Percentiles rank a stretch among this genome's conserved stretches.
These are phyloP conservation scores for Hemibagrus guttatus DNA, from an alignment of 2,797 vertebrate species.

Conservation along the genomic window DNA sequence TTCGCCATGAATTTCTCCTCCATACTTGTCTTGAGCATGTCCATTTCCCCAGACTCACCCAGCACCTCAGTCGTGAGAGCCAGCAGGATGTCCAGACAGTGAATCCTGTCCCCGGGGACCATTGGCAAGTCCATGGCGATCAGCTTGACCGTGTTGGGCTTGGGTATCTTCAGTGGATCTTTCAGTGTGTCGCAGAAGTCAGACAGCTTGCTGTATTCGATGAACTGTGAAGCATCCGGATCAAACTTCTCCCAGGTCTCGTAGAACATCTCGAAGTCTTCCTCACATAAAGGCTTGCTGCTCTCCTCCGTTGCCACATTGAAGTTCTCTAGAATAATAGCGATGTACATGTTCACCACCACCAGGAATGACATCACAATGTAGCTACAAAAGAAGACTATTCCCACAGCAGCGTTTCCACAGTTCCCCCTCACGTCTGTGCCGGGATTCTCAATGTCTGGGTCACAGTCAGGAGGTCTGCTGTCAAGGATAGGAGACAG, in stretches of 20 bases:
- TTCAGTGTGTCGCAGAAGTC: constrained; percentile 91
- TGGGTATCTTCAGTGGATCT: constrained; percentile 87
- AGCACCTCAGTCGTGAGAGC: constrained; percentile 91
- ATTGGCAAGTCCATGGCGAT: constrained; percentile 90
- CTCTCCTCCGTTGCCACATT: too few species aligned
- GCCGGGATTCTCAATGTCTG: constrained; percentile 81
- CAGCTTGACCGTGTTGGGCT: constrained; percentile 90
- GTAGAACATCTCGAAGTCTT: too few species aligned
- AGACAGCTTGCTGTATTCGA: constrained; percentile 84
- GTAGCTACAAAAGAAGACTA: constrained; percentile 92
- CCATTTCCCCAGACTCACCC: constrained; percentile 91
- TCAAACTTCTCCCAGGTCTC: too few species aligned
- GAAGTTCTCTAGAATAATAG: constrained; percentile 97
- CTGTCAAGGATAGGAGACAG: constrained; percentile 88
- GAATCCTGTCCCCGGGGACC: constrained; percentile 92
- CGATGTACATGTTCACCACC: constrained; percentile 96
- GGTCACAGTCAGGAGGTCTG: constrained; percentile 82
- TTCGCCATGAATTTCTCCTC: constrained; percentile 97
- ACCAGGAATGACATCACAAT: constrained; percentile 94
- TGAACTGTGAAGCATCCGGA: constrained; percentile 80
- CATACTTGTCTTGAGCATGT: constrained; percentile 89
- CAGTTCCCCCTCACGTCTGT: constrained; percentile 80
- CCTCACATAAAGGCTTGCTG: constrained; percentile 14
- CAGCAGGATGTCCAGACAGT: constrained; percentile 95
- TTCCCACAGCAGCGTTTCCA: constrained; percentile 88